Conservation (phyloP, 2,888 invertebrate species). For the Adineta ricciae region DNA sequence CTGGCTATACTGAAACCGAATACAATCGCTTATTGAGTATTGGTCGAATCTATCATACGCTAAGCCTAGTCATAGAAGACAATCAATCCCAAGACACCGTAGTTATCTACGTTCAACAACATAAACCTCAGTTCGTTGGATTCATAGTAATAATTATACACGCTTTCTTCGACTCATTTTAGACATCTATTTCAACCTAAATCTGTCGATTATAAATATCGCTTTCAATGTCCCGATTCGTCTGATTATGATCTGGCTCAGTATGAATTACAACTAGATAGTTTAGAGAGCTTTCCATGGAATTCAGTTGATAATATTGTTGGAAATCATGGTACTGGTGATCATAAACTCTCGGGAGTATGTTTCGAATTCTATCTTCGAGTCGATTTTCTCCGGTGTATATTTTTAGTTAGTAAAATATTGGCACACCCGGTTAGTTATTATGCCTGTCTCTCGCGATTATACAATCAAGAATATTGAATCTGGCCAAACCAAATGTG, state of each 20-base stretch:
- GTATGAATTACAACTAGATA: constrained; percentile 25
- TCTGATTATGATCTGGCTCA: constrained; percentile 40
- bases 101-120: constrained; percentile 2
- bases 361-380: not conserved
- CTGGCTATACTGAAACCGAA: not conserved
- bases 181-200: constrained; percentile 43
- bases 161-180: not conserved
- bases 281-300: constrained; percentile 27
- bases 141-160: no score
- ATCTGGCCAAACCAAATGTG: not conserved
- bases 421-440: constrained; percentile 26
- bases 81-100: not conserved
- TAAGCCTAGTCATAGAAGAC: not conserved
- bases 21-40: not conserved
- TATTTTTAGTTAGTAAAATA: constrained; percentile 18
- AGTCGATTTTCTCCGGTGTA: no score
- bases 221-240: constrained; percentile 46
- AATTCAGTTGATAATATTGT: constrained; percentile 27
- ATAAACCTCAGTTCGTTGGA: not conserved
- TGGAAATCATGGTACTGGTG: not conserved
- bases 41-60: constrained; percentile 15
- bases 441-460: not conserved
- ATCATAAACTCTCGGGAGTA: not conserved
- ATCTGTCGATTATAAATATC: constrained; percentile 60
- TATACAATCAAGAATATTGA: not conserved